A percentile compares a stretch with the other conserved stretches of the same genome.
These are phyloP conservation scores for Clunio marinus DNA, from an alignment of 2,888 invertebrate species.

Conservation along the genomic window DNA sequence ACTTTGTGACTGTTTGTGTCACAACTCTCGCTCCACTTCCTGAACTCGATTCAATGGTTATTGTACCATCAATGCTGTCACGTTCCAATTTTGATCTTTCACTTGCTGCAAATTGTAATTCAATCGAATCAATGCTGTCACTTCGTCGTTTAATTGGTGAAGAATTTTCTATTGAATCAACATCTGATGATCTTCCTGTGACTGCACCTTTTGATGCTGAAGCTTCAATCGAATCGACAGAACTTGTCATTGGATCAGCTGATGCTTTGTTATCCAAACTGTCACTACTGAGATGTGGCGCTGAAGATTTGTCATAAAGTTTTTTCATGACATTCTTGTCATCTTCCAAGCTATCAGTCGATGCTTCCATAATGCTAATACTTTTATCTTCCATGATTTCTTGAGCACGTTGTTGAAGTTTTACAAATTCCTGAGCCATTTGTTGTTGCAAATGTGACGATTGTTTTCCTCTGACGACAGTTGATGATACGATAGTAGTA, in stretches of 20 bases:
- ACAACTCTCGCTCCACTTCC: background rate
- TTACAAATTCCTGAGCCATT: slow-evolving; percentile 38
- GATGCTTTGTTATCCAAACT: slow-evolving; percentile 60
- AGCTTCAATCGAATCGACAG: slow-evolving; percentile 54
- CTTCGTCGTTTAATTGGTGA: slow-evolving; percentile 44
- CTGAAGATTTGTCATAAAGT: slow-evolving; percentile 46
- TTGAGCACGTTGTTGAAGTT: slow-evolving; percentile 23
- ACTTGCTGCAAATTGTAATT: slow-evolving; percentile 44
- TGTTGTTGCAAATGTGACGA: slow-evolving; percentile 41
- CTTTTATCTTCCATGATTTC: slow-evolving; percentile 39
- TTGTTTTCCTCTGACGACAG: slow-evolving; percentile 45
- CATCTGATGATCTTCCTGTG: slow-evolving; percentile 45
- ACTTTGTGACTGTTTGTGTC: slow-evolving; percentile 39
- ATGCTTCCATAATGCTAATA: slow-evolving; percentile 56
- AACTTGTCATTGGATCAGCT: slow-evolving; percentile 56
- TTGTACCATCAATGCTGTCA: slow-evolving; percentile 42
- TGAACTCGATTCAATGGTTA: slow-evolving; percentile 44
- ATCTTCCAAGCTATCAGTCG: slow-evolving; percentile 60
- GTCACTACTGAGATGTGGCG: slow-evolving; percentile 61
- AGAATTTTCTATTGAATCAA: slow-evolving; percentile 48
- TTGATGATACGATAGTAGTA: slow-evolving; percentile 44
- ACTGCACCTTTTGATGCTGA: slow-evolving; percentile 51
- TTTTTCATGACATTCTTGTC: slow-evolving; percentile 23
- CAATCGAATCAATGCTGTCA: slow-evolving; percentile 50
- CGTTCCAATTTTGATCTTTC: slow-evolving; percentile 41